Conservation (phyloP, 1,140 invertebrate species). For the Ceratina japonica region DNA sequence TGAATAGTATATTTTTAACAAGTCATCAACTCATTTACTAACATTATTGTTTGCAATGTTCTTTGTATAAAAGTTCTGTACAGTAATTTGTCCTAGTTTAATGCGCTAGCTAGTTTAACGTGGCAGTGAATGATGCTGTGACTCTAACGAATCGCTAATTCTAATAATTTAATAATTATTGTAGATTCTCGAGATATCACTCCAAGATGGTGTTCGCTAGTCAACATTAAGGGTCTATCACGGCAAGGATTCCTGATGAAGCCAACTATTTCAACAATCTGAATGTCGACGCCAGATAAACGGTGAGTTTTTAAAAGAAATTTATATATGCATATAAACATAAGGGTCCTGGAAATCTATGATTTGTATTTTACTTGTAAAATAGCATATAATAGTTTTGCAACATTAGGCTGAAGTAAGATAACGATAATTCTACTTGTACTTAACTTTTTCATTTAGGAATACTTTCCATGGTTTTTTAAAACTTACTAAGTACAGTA, state of each 20-base stretch:
- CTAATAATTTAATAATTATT: constrained; percentile 30
- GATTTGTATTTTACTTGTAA: constrained; percentile 46
- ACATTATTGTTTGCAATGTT: constrained; percentile 3
- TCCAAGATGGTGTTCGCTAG: background rate
- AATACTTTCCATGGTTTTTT: constrained; percentile 25
- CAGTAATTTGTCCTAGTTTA: constrained; percentile 32
- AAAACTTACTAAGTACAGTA: constrained; percentile 8
- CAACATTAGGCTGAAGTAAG: background rate
- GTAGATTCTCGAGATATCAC: background rate
- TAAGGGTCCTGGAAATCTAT: constrained; percentile 39
- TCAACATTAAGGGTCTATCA: background rate
- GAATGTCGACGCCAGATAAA: background rate
- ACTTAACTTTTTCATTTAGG: background rate
- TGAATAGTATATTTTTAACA: background rate
- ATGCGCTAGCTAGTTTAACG: constrained; percentile 47
- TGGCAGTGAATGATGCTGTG: constrained; percentile 38
- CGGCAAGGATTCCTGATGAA: background rate
- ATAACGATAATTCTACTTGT: constrained; percentile 6
- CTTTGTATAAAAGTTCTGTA: constrained; percentile 26
- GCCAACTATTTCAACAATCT: background rate
- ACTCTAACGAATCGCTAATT: constrained; percentile 34
- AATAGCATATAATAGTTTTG: constrained; percentile 15
- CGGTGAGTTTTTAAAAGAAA: background rate
- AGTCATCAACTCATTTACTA: background rate
- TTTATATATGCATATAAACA: constrained; percentile 29